A percentile compares a stretch with the other conserved stretches of the same genome.
These are phyloP conservation scores for Platorchestia sp. DNA, from an alignment of 1,140 invertebrate genomes.

Conservation along the genomic window DNA sequence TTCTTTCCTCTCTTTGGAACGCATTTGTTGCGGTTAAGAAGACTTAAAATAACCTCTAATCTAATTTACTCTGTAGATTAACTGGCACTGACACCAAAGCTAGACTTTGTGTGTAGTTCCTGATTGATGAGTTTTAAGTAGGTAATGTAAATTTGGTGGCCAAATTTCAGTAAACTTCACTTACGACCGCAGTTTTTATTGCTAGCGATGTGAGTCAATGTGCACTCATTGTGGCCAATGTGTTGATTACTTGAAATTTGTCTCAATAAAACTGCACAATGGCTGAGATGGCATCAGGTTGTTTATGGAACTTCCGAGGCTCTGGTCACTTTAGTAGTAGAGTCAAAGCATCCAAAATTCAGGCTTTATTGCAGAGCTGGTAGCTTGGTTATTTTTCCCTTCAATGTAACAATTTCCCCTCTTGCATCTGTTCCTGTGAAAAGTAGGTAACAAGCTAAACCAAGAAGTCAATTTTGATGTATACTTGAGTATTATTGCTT, in stretches of 20 bases:
- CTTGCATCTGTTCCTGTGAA: neutral
- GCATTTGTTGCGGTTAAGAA: no score
- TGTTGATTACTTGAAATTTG: neutral
- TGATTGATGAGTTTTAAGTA: no score
- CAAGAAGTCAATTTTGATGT: no score
- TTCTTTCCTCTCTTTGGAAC: no score
- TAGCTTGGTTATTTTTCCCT: neutral
- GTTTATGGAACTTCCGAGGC: neutral
- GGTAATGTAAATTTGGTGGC: no score
- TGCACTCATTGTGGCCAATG: neutral
- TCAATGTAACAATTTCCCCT: neutral
- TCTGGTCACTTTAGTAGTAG: neutral
- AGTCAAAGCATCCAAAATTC: neutral
- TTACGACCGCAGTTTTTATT: neutral
- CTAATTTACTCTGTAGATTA: no score
- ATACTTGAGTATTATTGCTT: neutral
- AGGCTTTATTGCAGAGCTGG: neutral
- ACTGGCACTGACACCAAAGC: no score
- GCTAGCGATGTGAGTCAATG: neutral
- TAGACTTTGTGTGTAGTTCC: no score
- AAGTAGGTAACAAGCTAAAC: neutral
- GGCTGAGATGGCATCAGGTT: neutral
- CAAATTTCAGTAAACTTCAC: no score
- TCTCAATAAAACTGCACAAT: neutral
- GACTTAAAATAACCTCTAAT: no score